Evolutionary conservation across 2,888 invertebrate genomes (phyloP).

Genomic region (Acleris sparsana): DNA sequence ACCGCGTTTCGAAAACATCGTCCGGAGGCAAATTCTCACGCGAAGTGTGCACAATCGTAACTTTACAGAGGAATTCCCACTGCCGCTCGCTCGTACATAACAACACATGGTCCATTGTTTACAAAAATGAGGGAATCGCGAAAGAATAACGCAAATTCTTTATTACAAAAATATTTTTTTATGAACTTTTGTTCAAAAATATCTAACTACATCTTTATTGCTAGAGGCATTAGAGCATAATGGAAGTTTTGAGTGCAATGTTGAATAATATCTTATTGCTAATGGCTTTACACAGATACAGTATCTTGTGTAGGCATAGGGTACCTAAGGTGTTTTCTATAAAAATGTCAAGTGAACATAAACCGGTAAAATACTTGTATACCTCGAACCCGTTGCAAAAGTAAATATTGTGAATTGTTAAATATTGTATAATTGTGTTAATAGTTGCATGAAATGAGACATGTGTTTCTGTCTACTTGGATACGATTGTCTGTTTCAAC

Average conservation of each 20-base stretch:
- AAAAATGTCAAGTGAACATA: too few relatives aligned
- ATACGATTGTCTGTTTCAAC: neutral
- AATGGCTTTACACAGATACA: too few relatives aligned
- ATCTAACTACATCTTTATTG: too few relatives aligned
- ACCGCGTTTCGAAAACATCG: conserved; percentile 49
- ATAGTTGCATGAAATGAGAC: neutral
- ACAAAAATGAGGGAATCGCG: conserved; percentile 36
- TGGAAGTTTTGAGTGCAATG: too few relatives aligned
- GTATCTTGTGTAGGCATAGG: too few relatives aligned
- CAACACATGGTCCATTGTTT: conserved; percentile 46
- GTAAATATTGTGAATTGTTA: too few relatives aligned
- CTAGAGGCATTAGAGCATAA: too few relatives aligned
- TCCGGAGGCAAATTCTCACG: conserved; percentile 66
- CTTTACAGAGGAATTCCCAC: conserved; percentile 50
- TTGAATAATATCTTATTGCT: too few relatives aligned
- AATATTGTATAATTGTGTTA: neutral
- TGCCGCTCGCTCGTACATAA: conserved; percentile 37
- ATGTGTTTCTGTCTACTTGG: neutral
- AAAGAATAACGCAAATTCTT: neutral
- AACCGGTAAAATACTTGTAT: too few relatives aligned
- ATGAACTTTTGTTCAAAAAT: neutral
- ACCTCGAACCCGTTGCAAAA: too few relatives aligned
- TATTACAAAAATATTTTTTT: neutral
- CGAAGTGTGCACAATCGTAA: conserved; percentile 63
- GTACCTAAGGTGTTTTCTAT: too few relatives aligned